Evolutionary conservation across 2,888 invertebrate genomes (phyloP).

Genomic region (Hermaeophaga mercurialis): DNA sequence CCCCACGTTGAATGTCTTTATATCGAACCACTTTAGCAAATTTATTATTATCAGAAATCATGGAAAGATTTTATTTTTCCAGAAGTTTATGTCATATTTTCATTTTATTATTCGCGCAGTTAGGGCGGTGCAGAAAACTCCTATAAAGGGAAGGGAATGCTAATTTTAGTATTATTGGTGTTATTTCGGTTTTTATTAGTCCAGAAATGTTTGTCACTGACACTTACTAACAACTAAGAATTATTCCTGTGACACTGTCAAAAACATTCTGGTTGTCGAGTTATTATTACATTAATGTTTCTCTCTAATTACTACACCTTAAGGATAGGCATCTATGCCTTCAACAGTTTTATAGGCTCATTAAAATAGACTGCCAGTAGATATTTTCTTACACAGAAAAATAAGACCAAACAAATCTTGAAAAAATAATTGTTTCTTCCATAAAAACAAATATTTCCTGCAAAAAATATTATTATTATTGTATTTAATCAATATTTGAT

Average conservation of each 20-base stretch:
- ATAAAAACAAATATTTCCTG: too few relatives aligned
- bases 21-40: conserved; percentile 53
- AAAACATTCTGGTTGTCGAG: conserved; percentile 5
- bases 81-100: conserved; percentile 54
- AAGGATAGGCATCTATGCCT: background rate
- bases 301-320: background rate
- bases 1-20: conserved; percentile 53
- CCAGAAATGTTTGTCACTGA: conserved; percentile 15
- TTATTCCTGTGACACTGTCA: conserved; percentile 15
- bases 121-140: conserved; percentile 1
- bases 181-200: conserved; percentile 20
- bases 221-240: conserved; percentile 22
- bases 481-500: too few relatives aligned
- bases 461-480: too few relatives aligned
- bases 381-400: too few relatives aligned
- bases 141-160: conserved; percentile 24
- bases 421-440: too few relatives aligned
- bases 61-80: conserved; percentile 55
- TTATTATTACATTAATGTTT: background rate
- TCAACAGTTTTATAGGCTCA: too few relatives aligned
- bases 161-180: conserved; percentile 27
- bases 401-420: too few relatives aligned
- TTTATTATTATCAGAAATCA: conserved; percentile 57
- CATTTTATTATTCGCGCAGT: conserved; percentile 41
- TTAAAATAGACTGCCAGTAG: too few relatives aligned